Conservation (phyloP, 2,797 vertebrate species). For the Morus bassanus region DNA sequence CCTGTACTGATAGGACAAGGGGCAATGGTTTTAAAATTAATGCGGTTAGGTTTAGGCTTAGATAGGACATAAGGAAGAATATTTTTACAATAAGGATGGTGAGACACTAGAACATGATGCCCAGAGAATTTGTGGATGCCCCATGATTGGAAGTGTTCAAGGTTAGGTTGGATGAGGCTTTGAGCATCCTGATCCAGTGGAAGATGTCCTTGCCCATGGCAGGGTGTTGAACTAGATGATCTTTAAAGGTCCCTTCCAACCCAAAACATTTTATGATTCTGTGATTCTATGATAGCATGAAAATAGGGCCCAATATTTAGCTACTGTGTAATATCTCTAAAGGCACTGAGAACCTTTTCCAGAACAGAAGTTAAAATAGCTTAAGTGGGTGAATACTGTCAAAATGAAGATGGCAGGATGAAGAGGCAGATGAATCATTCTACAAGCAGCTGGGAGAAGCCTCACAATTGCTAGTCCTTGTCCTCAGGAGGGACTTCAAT, state of each 20-base stretch:
- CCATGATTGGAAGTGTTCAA: not conserved
- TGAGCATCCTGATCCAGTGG: not conserved
- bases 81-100: rapidly evolving
- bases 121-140: not conserved
- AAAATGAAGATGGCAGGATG: not conserved
- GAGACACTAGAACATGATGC: not conserved
- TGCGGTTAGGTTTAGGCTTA: not conserved
- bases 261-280: not conserved
- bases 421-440: too few species aligned
- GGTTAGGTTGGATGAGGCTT: rapidly evolving
- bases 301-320: not conserved
- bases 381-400: not conserved
- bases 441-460: too few species aligned
- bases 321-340: not conserved
- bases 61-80: not conserved
- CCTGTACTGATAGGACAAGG: not conserved
- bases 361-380: not conserved
- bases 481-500: too few species aligned
- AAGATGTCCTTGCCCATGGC: not conserved
- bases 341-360: not conserved
- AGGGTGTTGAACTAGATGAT: rapidly evolving
- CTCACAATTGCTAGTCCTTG: too few species aligned
- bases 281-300: not conserved
- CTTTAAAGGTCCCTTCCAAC: not conserved
- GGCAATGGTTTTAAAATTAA: not conserved